Evolutionary conservation across 1,140 invertebrate genomes (phyloP), one percentile per base, ranked within the genome.

Genomic region (Galleria mellonella): DNA sequence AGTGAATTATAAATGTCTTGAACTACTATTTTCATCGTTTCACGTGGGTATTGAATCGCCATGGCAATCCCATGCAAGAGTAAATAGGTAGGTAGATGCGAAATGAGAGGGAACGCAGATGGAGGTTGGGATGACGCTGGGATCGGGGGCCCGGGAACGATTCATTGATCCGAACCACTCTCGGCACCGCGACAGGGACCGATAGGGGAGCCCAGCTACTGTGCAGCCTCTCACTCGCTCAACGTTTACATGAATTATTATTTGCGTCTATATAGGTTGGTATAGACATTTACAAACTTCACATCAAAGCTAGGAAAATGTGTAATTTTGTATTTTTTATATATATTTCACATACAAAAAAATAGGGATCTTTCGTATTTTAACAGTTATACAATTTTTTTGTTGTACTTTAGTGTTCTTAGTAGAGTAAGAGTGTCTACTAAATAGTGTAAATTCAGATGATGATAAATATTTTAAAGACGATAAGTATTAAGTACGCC

Each of bases 151-250:
- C 74, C 53, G 72, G 72, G 72, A 71, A 71, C 70, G 74, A 78
- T 86, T 86, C 82, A 87, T 87, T 87, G 83, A 86, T 87, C 82
- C 83, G 81, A 78, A 83, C 62, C 57, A 51, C 60, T 72, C 73
- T 86, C 82, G 82, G 82, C 53, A 64, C 43, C 51, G 45, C 58
- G 77, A 84, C 56, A 71, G 64, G 60, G 77, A 84, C 59, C 40
- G 51, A 55, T 51, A 51, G 31, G 36, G 46, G 38, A 38, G 15
- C 11, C 28, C 35, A 37, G 57, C 38, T 56, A 41, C 47, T 30
- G 27, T 40, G 9, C 31, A 47, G 23, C 39, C 37, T 71, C 64
- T 61, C 59, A 52, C 51, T 68, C 70, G 43, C 51, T 63, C 59
- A 43, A 53, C 60, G 52, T 55, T 66, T 44, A 52, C 17, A 23